phyloP scores from a whole-genome alignment of 2,797 vertebrate species.

The Alcedo quadribrachys region DNA sequence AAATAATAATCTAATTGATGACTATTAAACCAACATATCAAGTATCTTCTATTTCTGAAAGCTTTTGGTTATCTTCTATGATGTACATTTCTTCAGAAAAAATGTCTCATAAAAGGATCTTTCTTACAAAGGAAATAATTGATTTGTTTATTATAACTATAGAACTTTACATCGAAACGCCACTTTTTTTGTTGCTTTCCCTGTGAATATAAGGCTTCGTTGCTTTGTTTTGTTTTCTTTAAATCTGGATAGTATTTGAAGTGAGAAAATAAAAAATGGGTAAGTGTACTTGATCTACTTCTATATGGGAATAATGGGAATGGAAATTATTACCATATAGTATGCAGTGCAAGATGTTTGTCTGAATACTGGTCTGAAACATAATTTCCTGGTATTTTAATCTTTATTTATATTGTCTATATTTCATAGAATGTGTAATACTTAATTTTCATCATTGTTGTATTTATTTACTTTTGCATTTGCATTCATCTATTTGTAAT shows the following conservation, averaged over 20 bases:
- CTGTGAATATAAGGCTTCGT: not conserved
- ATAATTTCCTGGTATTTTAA: not conserved
- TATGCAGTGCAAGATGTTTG: slow-evolving; percentile 28
- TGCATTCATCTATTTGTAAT: not conserved
- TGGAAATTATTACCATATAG: not conserved
- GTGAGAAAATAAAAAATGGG: not conserved
- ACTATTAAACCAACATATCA: not conserved
- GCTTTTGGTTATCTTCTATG: not conserved
- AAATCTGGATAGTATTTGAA: not conserved
- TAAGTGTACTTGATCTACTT: slow-evolving; percentile 1
- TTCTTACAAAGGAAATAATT: not conserved
- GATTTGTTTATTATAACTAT: not conserved
- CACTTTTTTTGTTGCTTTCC: not conserved
- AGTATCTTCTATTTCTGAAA: not conserved
- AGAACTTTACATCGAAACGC: not conserved
- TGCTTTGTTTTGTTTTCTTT: not conserved
- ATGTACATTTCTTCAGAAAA: not conserved
- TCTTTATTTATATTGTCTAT: slow-evolving; percentile 32
- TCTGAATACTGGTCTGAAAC: slow-evolving; percentile 29
- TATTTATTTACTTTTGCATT: not conserved
- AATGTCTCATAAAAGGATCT: not conserved
- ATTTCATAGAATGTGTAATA: slow-evolving; percentile 19
- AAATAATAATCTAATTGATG: not conserved
- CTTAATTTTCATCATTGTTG: not conserved
- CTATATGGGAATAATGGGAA: not conserved